These are phyloP conservation scores for Falco peregrinus DNA, from an alignment of 2,797 vertebrate genomes.

Conservation along the genomic window DNA sequence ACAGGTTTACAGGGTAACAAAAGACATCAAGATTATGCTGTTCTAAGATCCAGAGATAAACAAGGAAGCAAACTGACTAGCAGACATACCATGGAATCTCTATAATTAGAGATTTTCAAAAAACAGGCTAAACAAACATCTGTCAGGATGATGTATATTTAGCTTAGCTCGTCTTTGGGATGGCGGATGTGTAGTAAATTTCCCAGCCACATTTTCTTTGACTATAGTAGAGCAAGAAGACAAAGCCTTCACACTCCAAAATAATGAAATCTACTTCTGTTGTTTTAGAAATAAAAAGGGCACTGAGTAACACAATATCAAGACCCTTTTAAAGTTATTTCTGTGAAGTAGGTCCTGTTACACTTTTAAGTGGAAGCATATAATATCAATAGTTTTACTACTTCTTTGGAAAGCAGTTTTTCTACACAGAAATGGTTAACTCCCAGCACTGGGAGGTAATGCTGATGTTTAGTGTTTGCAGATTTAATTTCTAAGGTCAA, in stretches of 20 bases:
- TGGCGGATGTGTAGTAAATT: background rate
- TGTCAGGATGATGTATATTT: background rate
- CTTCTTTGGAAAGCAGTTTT: background rate
- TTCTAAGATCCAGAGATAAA: background rate
- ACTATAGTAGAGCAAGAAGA: background rate
- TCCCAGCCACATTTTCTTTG: background rate
- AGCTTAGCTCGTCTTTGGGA: background rate
- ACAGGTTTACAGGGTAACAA: background rate
- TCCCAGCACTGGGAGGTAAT: background rate
- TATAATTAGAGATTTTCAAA: slow-evolving; percentile 28
- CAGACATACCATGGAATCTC: background rate
- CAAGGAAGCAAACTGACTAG: background rate
- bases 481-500: background rate
- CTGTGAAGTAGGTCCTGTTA: background rate
- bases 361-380: background rate
- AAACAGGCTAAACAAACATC: slow-evolving; percentile 41
- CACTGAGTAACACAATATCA: background rate
- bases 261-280: background rate
- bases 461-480: background rate
- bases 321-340: background rate
- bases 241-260: background rate
- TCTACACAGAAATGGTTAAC: background rate
- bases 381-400: background rate
- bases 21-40: background rate
- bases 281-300: background rate